A percentile compares a stretch with the other conserved stretches of the same genome.
Conservation (phyloP, 2,888 invertebrate genomes). For the Scrobipalpa costella region DNA sequence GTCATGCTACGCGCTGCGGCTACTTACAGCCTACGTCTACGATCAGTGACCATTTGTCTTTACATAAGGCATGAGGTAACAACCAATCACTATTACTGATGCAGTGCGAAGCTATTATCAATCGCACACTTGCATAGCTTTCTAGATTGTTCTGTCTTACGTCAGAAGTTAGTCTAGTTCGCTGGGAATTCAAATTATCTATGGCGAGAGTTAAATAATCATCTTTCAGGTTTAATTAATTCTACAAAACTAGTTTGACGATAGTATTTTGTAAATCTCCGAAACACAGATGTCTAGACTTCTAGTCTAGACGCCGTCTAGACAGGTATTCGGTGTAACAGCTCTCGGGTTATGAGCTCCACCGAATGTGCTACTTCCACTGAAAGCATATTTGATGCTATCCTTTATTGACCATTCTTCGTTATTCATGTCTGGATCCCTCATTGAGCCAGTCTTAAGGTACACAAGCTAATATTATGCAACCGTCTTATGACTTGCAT, state of each 20-base stretch:
- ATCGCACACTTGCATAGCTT: background rate
- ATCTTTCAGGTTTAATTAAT: constrained; percentile 18
- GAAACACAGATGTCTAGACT: constrained; percentile 75
- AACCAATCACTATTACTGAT: constrained; percentile 13
- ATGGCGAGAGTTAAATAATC: background rate
- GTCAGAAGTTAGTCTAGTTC: background rate
- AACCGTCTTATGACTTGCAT: background rate
- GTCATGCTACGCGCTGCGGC: constrained; percentile 33
- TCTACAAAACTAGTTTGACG: constrained; percentile 20
- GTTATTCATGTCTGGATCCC: constrained; percentile 9
- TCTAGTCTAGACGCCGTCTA: constrained; percentile 75
- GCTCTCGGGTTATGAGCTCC: constrained; percentile 63
- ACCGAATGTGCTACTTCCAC: constrained; percentile 55
- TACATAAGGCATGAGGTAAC: constrained; percentile 34
- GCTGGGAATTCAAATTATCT: background rate
- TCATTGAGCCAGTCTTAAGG: background rate
- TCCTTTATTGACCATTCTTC: constrained; percentile 31
- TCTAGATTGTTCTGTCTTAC: background rate
- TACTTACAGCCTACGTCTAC: constrained; percentile 29
- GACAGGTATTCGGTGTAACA: constrained; percentile 75
- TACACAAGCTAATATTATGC: background rate
- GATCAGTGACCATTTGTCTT: constrained; percentile 34
- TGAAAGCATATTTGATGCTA: constrained; percentile 41
- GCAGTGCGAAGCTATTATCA: constrained; percentile 9
- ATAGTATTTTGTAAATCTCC: constrained; percentile 39